Conservation (phyloP, 1,140 invertebrate genomes). For the Centruroides sculpturatus region DNA sequence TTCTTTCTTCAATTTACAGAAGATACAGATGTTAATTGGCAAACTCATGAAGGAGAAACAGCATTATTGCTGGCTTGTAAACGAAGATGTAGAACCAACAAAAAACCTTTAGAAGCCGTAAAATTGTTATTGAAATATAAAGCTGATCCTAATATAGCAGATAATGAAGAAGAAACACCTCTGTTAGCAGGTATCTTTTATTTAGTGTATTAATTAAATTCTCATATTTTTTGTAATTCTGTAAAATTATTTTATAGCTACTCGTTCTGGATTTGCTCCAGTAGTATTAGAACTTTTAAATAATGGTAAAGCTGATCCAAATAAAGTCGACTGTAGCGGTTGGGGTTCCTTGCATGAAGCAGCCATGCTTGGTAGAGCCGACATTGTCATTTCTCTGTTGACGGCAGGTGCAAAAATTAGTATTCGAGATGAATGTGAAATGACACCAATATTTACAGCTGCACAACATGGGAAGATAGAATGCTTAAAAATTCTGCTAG, state of each 20-base stretch:
- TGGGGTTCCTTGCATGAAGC: conserved; percentile 25
- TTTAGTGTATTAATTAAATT: background rate
- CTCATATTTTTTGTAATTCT: too few species aligned
- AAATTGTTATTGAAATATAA: conserved; percentile 21
- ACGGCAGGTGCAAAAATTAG: conserved; percentile 23
- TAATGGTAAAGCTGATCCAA: conserved; percentile 19
- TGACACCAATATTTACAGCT: conserved; percentile 29
- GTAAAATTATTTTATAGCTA: too few species aligned
- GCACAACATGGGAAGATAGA: conserved; percentile 25
- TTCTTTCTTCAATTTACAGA: conserved; percentile 8
- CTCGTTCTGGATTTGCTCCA: too few species aligned
- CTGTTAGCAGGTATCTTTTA: conserved; percentile 10
- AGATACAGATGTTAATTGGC: conserved; percentile 25
- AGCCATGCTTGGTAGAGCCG: conserved; percentile 17
- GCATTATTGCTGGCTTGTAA: conserved; percentile 26
- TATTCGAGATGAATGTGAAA: conserved; percentile 23
- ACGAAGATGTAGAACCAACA: conserved; percentile 14
- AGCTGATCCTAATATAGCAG: conserved; percentile 21
- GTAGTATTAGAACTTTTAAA: conserved; percentile 9
- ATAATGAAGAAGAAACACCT: conserved; percentile 17
- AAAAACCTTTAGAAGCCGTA: conserved; percentile 18
- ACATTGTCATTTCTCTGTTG: conserved; percentile 21
- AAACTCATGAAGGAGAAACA: conserved; percentile 28
- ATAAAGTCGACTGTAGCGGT: conserved; percentile 21
- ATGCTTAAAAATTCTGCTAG: conserved; percentile 23